Base-by-base conservation (phyloP, 2,113 vertebrate genomes). In the Grus americana region DNA sequence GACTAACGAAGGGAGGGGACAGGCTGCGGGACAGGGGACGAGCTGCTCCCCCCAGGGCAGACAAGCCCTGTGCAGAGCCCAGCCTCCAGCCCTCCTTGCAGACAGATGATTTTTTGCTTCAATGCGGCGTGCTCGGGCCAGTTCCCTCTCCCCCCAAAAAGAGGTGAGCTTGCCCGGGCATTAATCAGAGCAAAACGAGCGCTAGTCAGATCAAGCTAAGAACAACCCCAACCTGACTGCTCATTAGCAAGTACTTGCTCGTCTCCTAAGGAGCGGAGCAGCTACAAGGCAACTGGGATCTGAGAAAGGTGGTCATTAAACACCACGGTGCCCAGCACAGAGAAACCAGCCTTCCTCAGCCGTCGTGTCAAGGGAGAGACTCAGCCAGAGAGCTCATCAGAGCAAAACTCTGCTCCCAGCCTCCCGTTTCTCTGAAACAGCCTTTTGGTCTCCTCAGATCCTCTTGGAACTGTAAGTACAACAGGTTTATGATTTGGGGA, bases 31-130 rank as follows among this genome's bases (percentile, higher is more conserved):
- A 54, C 42, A 44, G 17, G 34, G 0, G 0, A 9, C 12, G 12
- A 12, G 57, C 54, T 58, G 49, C 55, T 61, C 20, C 9, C 19
- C 29, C 29, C 2, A 1, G 34, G 23, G 10, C 58, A 83, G 27
- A 16, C 1, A 32, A 76, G 72, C 12, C 34, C 0, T 0, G 54
- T 14, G 52, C 73, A 81, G 15, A 5, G 47, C 12, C 34, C 57
- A 71, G 34, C n/a, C 27, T 42, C 54, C 54, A 50, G 47, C 32
- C 19, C 14, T 44, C 54, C 63, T n/a, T 10, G 22, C 46, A 23
- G 2, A 8, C 19, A 12, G 20, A 4, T 0, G 0, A 0, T 17
- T 12, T 11, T 79, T 29, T 24, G 27, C 44, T 40, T 26, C 44
- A 50, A 0, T 2, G 11, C 4, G 4, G 30, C 36, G 24, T 63